phyloP scores from a whole-genome alignment of 2,113 vertebrate genomes.

The Leptodactylus fuscus region DNA sequence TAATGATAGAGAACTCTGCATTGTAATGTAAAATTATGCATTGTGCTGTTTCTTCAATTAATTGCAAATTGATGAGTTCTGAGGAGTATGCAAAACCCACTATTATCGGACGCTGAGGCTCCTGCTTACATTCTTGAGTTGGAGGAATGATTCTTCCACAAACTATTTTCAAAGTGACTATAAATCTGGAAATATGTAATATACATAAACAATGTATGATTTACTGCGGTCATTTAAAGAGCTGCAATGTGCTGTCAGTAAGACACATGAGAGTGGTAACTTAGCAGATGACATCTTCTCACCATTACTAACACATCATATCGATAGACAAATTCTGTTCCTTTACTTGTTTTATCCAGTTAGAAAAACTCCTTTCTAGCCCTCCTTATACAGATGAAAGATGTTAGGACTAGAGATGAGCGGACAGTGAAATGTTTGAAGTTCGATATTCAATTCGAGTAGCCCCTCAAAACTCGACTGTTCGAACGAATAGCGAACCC shows the following conservation, averaged over 20 bases:
- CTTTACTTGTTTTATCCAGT: not conserved
- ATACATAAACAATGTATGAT: constrained; percentile 13
- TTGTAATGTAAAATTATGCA: constrained; percentile 28
- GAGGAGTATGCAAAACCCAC: not conserved
- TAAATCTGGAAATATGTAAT: not conserved
- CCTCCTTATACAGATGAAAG: not conserved
- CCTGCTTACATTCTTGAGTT: not conserved
- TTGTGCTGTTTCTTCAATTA: constrained; percentile 16
- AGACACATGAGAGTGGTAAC: not conserved
- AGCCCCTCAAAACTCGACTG: no score
- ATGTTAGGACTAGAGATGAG: not conserved
- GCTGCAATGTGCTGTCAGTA: not conserved
- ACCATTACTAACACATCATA: no score
- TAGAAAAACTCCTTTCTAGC: not conserved
- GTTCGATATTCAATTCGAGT: no score
- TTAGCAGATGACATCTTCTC: not conserved
- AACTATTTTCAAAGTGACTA: not conserved
- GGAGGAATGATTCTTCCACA: not conserved
- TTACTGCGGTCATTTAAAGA: not conserved
- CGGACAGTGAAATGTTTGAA: no score
- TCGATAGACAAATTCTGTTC: not conserved
- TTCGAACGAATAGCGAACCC: no score
- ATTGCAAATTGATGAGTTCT: constrained; percentile 26
- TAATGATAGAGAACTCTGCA: not conserved
- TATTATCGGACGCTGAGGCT: constrained; percentile 13